These are phyloP conservation scores for Lonchura striata DNA, from an alignment of 2,113 vertebrate species.

Conservation along the genomic window DNA sequence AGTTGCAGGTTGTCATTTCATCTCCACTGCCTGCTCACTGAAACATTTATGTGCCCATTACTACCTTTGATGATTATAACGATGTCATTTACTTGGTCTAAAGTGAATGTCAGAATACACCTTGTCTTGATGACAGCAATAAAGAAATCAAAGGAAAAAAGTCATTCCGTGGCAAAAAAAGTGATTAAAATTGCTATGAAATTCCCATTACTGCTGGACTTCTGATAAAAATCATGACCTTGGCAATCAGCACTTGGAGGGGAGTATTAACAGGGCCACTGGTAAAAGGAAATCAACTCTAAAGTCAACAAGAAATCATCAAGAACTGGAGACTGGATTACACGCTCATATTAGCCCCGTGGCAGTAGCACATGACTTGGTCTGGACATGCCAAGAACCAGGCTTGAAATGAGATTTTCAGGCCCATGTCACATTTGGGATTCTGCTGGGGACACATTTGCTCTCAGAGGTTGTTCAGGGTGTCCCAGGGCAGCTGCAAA, in stretches of 20 bases:
- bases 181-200: slow-evolving; percentile 10
- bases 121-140: slow-evolving; percentile 17
- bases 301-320: background rate
- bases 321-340: background rate
- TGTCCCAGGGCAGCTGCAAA: background rate
- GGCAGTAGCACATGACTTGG: background rate
- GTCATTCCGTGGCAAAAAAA: background rate
- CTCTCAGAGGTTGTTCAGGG: background rate
- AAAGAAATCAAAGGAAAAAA: background rate
- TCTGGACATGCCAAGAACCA: background rate
- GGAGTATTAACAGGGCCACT: background rate
- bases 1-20: background rate
- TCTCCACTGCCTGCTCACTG: background rate
- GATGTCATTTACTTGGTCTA: background rate
- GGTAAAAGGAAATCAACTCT: background rate
- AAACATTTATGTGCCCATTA: background rate
- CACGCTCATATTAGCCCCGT: background rate
- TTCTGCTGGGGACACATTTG: accelerated
- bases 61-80: background rate
- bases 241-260: background rate
- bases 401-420: background rate
- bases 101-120: background rate
- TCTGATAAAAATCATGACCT: background rate
- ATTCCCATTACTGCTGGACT: slow-evolving; percentile 21
- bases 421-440: too few relatives aligned